Base-by-base conservation (phyloP, 1,140 invertebrate genomes). In the Prorops nasuta region DNA sequence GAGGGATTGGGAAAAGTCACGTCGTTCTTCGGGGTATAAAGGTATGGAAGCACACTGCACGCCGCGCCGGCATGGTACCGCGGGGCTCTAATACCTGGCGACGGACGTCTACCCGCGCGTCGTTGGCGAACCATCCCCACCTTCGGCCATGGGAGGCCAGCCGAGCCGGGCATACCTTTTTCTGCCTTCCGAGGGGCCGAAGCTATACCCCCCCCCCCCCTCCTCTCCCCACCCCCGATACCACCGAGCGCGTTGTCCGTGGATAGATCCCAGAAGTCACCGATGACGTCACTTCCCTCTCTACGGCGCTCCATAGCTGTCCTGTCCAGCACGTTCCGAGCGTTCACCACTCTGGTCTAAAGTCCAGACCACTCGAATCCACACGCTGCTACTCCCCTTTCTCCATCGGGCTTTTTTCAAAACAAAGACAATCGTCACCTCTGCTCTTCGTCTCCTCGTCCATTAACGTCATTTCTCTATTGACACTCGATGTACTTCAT, bases 241-340 rank as follows among this genome's bases (percentile, higher is more conserved):
- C 9, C 28, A 34, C 48, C 47, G 37, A 24, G 38, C 44, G 28
- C 4, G 6, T 15, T 28, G 28, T 21, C 10, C 22, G 19, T n/a
- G n/a, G 49, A 65, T 71, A 71, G 68, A 69, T 48, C 54, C 54
- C 51, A 63, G 51, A 58, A 64, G 57, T n/a, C n/a, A n/a, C 58
- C 66, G 60, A 60, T 71, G 67, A 71, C 68, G 68, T 71, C 67
- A 71, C 44, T 55, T 54, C n/a, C n/a, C n/a, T n/a, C n/a, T n/a
- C n/a, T n/a, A n/a, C n/a, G n/a, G n/a, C n/a, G n/a, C n/a, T n/a
- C 63, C 54, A 64, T 67, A 66, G 61, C 61, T 62, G 66, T 60
- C 60, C 63, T 67, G 67, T 66, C 69, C 67, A 69, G 65, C 60
- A 60, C n/a, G n/a, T n/a, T n/a, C n/a, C n/a, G n/a, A n/a, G n/a